These are phyloP conservation scores for Pseudopipra pipra DNA, from an alignment of 2,113 vertebrate species.

Conservation along the genomic window DNA sequence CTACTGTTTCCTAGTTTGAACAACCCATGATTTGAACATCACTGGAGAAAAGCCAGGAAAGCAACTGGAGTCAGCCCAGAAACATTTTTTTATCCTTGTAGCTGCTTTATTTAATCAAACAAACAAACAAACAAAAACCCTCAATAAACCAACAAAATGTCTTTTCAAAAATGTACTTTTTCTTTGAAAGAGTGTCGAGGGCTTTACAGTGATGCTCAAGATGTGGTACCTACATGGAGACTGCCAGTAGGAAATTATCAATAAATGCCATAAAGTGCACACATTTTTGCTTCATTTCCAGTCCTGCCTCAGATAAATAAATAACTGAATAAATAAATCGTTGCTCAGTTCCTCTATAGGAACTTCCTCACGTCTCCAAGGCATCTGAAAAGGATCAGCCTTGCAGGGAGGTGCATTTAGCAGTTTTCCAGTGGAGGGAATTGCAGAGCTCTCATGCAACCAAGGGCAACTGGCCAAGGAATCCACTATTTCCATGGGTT, in stretches of 20 bases:
- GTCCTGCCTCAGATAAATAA: neutral
- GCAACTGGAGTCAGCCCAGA: conserved; percentile 32
- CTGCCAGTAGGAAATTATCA: neutral
- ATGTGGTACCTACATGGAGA: neutral
- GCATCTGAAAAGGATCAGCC: neutral
- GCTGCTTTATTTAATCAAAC: neutral
- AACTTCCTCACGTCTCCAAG: neutral
- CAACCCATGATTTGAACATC: conserved; percentile 27
- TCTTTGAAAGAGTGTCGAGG: neutral
- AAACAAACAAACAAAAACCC: neutral
- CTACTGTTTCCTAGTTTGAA: conserved; percentile 53
- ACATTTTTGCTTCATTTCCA: neutral
- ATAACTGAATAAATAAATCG: neutral
- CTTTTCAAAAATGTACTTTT: neutral
- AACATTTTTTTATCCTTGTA: neutral
- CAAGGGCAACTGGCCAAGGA: neutral
- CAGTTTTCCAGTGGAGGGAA: neutral
- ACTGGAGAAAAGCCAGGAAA: conserved; percentile 59
- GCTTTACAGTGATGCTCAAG: neutral
- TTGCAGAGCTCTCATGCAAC: neutral
- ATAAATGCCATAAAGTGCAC: neutral
- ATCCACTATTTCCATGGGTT: neutral
- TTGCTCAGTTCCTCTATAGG: neutral
- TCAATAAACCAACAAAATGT: neutral
- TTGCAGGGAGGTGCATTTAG: neutral